Evolutionary conservation across 2,113 vertebrate genomes (phyloP), one percentile per base, ranked within the genome.

Genomic region (Steatornis caripensis): DNA sequence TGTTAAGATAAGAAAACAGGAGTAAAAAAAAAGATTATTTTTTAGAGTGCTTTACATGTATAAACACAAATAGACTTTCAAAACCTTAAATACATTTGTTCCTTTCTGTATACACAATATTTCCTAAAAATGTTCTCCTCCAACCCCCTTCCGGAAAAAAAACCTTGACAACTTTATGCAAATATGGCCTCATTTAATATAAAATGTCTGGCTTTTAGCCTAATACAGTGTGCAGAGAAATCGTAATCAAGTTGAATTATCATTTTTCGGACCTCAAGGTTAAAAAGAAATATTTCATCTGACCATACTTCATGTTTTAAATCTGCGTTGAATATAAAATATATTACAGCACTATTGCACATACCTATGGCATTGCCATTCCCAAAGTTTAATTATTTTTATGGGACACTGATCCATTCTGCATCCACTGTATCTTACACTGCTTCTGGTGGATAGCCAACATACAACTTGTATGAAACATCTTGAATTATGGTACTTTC

Each of bases 221-320:
- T 82, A 88, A 54, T 49, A 78, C 3, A 4, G 9, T 60, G 15
- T 69, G 29, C 58, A 93, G n/a, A 10, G 0, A 95, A 94, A 94
- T 79, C 36, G 68, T 72, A 94, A 95, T 97, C n/a, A n/a, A 79
- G 51, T 39, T 92, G 51, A 90, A 90, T 96, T 87, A 90, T 66
- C 27, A 76, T 66, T 80, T 80, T 92, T 62, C 29, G 87, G 32
- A 81, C 55, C 70, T 76, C 58, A 75, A 55, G 79, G 65, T 95
- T 77, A 91, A 91, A 95, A 84, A 92, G 71, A 86, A 89, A 54
- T 64, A 69, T 72, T 84, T 83, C 9, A 29, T 57, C 43, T 91
- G 65, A 87, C 83, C 37, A 45, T 75, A 64, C 81, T 94, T 93
- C 45, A 43, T 65, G 34, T 57, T 75, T 72, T 54, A 84, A 90